A percentile compares a stretch with the other conserved stretches of the same genome.
These are phyloP conservation scores for Microplitis deprimator DNA, from an alignment of 2,888 invertebrate genomes.

Conservation along the genomic window DNA sequence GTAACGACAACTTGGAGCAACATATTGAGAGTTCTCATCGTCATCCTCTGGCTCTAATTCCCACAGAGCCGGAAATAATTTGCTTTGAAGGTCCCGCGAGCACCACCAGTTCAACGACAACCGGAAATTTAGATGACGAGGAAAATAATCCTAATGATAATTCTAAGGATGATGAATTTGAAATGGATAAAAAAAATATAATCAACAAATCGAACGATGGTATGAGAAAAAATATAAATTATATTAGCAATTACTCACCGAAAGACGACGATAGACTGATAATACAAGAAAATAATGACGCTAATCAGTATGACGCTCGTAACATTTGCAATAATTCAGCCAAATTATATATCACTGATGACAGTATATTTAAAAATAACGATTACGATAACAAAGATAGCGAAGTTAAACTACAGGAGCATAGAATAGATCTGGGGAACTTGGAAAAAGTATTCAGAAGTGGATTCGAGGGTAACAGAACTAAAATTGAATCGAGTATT, in stretches of 20 bases:
- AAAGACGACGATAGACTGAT: not conserved
- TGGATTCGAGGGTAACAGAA: slow-evolving; percentile 58
- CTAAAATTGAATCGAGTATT: slow-evolving; percentile 57
- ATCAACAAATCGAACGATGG: slow-evolving; percentile 29
- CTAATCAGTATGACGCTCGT: not conserved
- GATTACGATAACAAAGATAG: slow-evolving; percentile 55
- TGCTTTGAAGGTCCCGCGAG: slow-evolving; percentile 67
- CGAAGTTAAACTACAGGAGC: slow-evolving; percentile 55
- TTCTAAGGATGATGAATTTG: slow-evolving; percentile 40
- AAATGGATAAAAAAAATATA: slow-evolving; percentile 33
- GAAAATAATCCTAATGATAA: slow-evolving; percentile 49
- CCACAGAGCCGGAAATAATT: slow-evolving; percentile 68
- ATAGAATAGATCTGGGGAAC: slow-evolving; percentile 65
- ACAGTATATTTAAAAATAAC: slow-evolving; percentile 39
- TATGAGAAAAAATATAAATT: no score
- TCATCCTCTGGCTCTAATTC: slow-evolving; percentile 60
- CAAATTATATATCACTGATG: slow-evolving; percentile 32
- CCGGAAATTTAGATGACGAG: slow-evolving; percentile 37
- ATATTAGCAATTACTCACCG: not conserved
- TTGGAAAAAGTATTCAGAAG: slow-evolving; percentile 64
- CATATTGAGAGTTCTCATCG: slow-evolving; percentile 68
- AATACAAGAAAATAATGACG: not conserved
- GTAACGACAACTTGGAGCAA: slow-evolving; percentile 65
- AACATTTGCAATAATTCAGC: not conserved
- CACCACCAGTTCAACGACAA: slow-evolving; percentile 5